phyloP scores from a whole-genome alignment of 2,797 vertebrate genomes.

The Cirrhinus mrigala region DNA sequence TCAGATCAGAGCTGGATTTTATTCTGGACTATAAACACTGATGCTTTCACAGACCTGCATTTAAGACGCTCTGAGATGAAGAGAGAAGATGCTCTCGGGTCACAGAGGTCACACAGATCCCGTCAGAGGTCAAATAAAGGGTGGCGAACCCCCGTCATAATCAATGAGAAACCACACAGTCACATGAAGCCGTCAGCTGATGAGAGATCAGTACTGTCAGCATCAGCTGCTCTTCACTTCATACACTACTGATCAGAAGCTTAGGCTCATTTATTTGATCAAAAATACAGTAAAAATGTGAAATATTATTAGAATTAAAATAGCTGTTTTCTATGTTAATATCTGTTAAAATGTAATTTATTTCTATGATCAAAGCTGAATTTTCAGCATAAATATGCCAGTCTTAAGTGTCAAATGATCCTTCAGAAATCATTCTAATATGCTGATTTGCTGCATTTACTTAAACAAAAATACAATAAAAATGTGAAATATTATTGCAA shows the following conservation, averaged over 20 bases:
- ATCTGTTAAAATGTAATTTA: not conserved
- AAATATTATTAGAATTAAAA: not conserved
- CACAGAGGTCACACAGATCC: constrained; percentile 33
- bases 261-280: not conserved
- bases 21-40: not conserved
- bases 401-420: not conserved
- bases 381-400: not conserved
- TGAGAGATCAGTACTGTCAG: constrained; percentile 52
- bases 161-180: constrained; percentile 69
- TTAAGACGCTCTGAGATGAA: not conserved
- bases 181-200: constrained; percentile 77
- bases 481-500: not conserved
- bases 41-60: too few relatives aligned
- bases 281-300: not conserved
- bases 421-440: not conserved
- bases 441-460: not conserved
- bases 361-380: not conserved
- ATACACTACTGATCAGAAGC: not conserved
- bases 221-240: not conserved
- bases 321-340: not conserved
- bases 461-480: not conserved
- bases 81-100: not conserved
- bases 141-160: constrained; percentile 54
- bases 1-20: not conserved
- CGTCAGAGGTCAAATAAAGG: constrained; percentile 50